phyloP scores from a whole-genome alignment of 2,113 vertebrate species.

The Morone chrysops region DNA sequence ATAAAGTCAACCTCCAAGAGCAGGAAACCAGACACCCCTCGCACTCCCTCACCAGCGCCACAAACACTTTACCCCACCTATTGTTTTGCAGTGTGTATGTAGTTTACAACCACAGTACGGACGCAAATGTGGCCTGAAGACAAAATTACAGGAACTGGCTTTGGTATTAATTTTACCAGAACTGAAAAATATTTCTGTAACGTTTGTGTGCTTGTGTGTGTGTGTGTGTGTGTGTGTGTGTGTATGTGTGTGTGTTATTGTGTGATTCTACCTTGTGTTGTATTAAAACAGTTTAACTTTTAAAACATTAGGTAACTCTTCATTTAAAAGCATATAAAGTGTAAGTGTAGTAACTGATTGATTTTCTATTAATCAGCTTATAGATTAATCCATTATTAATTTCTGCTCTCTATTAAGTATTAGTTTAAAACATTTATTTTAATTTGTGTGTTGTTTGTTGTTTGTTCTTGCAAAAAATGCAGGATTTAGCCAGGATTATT shows the following conservation, averaged over 20 bases:
- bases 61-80: conserved; percentile 7
- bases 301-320: not conserved
- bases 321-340: not conserved
- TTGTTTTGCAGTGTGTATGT: not conserved
- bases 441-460: not conserved
- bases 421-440: not conserved
- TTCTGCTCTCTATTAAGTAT: not conserved
- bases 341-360: not conserved
- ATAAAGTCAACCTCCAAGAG: conserved; percentile 42
- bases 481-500: not conserved
- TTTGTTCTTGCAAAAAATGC: not conserved
- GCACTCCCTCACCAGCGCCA: not conserved
- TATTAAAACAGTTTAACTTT: not conserved
- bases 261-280: not conserved
- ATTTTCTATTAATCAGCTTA: not conserved
- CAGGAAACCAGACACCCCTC: conserved; percentile 60
- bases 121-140: not conserved
- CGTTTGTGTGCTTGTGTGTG: not conserved
- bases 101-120: conserved; percentile 12
- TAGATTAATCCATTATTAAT: not conserved
- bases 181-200: conserved; percentile 8
- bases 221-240: too few species aligned
- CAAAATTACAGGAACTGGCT: conserved; percentile 38
- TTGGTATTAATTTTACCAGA: conserved; percentile 13
- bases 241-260: not conserved